Evolutionary conservation across 2,888 invertebrate species (phyloP), one percentile per base, ranked within the genome.

Genomic region (Seira sanloemensis): DNA sequence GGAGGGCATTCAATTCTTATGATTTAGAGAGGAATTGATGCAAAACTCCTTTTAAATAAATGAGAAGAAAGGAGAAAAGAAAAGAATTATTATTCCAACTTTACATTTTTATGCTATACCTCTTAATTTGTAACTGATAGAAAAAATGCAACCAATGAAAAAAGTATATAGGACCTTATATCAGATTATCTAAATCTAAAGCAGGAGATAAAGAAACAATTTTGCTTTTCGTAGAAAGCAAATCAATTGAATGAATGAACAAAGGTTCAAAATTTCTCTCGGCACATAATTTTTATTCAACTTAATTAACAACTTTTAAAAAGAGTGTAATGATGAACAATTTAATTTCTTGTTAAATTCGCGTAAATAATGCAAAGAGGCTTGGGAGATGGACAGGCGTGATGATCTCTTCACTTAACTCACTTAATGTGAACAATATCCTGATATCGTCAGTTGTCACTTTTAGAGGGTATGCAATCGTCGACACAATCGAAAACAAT

Each of bases 321-420:
- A 18, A n/a, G n/a, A 58, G n/a, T 46, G n/a, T 46, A 37, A 78
- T 73, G 67, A 83, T 66, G 71, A 76, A 67, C 71, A 77, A 71
- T 71, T 82, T 83, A 83, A 83, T 83, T 83, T 65, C 73, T 68
- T 79, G 73, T 77, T 83, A 83, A 77, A 77, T 77, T 50, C 62
- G 58, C 68, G 75, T 75, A 46, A 19, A 54, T 74, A 58, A 58
- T 18, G 58, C n/a, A 58, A 16, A 18, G 58, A n/a, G n/a, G n/a
- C 58, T 58, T 9, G 5, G 58, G n/a, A 16, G 58, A 58, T 58
- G 18, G 58, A 58, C 58, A 58, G 58, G 58, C n/a, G 58, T 58
- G n/a, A n/a, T n/a, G 58, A 58, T 58, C 58, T 58, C 58, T 58
- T 18, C 58, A 58, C 58, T 58, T 58, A 58, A 58, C 37, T 37